Percentiles rank a stretch among this genome's conserved stretches.
Conservation (phyloP, 2,888 invertebrate species). For the Phasia obesa region DNA sequence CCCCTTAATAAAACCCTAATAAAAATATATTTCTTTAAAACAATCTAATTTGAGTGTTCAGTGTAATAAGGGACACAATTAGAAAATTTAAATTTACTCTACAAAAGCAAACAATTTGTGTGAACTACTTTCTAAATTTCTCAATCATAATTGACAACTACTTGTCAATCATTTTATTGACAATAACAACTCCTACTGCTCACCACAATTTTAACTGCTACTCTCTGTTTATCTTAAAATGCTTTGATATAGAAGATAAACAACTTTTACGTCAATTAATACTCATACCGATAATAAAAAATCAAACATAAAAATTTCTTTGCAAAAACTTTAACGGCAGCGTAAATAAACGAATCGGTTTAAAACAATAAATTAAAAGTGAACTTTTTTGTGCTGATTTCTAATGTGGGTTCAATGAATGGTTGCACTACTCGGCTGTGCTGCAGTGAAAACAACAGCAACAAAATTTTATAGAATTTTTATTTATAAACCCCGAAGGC, state of each 20-base stretch:
- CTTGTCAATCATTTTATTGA: slow-evolving; percentile 54
- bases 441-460: slow-evolving; percentile 41
- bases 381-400: slow-evolving; percentile 21
- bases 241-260: slow-evolving; percentile 22
- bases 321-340: slow-evolving; percentile 28
- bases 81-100: background rate
- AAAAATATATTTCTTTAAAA: no score
- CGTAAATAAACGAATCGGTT: slow-evolving; percentile 16
- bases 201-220: background rate
- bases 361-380: slow-evolving; percentile 37
- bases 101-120: background rate
- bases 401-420: slow-evolving; percentile 52
- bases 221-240: background rate
- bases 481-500: slow-evolving; percentile 55
- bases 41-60: no score
- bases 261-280: slow-evolving; percentile 63
- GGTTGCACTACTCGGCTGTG: slow-evolving; percentile 22
- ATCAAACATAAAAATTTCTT: background rate
- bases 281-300: background rate
- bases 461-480: slow-evolving; percentile 60
- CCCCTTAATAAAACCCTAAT: no score
- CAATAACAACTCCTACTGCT: slow-evolving; percentile 36
- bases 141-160: slow-evolving; percentile 56
- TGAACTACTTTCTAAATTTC: slow-evolving; percentile 40
- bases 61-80: background rate